Evolutionary conservation across 2,888 invertebrate species (phyloP).

Genomic region (Phyto melanocephala): DNA sequence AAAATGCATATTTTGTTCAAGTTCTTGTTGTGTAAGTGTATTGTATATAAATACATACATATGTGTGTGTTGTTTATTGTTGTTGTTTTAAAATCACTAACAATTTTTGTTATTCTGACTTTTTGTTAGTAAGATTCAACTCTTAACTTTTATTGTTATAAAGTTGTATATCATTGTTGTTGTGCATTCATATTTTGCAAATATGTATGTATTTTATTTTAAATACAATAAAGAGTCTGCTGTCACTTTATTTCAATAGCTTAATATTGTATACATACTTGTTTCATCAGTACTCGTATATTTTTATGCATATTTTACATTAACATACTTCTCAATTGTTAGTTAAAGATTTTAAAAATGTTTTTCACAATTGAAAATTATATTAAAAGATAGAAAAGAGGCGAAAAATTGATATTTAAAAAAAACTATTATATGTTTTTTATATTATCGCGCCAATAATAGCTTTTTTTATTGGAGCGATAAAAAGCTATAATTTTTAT

Average conservation of each 20-base stretch:
- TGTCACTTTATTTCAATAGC: neutral
- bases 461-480: no score
- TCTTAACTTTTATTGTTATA: slow-evolving; percentile 21
- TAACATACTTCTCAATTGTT: neutral
- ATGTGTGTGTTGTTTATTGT: neutral
- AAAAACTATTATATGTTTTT: no score
- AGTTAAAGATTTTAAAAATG: no score
- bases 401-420: no score
- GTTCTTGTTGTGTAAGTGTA: no score
- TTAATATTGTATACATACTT: neutral
- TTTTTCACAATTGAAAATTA: no score
- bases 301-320: neutral
- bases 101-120: slow-evolving; percentile 15
- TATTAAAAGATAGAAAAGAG: no score
- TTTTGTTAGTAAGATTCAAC: slow-evolving; percentile 30
- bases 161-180: neutral
- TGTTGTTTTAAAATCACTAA: slow-evolving; percentile 10
- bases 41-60: neutral
- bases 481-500: no score
- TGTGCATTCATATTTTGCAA: slow-evolving; percentile 6
- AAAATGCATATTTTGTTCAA: slow-evolving; percentile 7
- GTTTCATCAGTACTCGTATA: no score
- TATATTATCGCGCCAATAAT: no score
- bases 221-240: slow-evolving; percentile 11
- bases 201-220: slow-evolving; percentile 1